Conservation (phyloP, 2,113 vertebrate species). For the Alosa alosa region DNA sequence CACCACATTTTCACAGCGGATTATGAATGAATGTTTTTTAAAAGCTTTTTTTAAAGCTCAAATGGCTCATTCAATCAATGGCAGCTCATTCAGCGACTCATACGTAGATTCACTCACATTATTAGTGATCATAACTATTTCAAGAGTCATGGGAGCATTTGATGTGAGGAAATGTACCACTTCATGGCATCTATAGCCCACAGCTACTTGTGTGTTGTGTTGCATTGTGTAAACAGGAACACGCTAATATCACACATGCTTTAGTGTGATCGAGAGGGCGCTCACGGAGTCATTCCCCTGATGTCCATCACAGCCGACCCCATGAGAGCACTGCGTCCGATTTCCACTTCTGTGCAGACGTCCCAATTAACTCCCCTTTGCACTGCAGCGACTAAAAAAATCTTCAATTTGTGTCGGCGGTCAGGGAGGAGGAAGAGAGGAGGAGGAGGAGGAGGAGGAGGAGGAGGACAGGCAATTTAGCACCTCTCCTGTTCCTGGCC, state of each 20-base stretch:
- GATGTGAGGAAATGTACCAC: not conserved
- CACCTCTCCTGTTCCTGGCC: conserved; percentile 53
- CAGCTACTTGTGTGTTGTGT: not conserved
- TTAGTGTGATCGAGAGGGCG: not conserved
- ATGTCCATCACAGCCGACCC: not conserved
- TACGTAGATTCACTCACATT: not conserved
- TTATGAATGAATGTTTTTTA: not conserved
- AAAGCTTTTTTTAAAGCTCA: not conserved
- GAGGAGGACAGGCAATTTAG: too few relatives aligned
- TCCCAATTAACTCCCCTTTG: conserved; percentile 56
- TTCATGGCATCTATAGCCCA: not conserved
- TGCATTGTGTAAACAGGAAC: not conserved
- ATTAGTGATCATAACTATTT: not conserved
- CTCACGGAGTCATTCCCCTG: not conserved
- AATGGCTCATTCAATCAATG: not conserved
- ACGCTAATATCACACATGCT: not conserved
- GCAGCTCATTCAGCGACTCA: not conserved
- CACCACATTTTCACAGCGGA: not conserved
- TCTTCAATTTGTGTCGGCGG: conserved; percentile 44
- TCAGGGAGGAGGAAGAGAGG: not conserved
- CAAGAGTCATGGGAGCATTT: not conserved
- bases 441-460: too few relatives aligned
- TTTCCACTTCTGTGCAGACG: not conserved
- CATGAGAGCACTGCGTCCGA: not conserved
- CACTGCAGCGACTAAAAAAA: conserved; percentile 48